Evolutionary conservation across 2,113 vertebrate species (phyloP).

Genomic region (Erpornis zantholeuca): DNA sequence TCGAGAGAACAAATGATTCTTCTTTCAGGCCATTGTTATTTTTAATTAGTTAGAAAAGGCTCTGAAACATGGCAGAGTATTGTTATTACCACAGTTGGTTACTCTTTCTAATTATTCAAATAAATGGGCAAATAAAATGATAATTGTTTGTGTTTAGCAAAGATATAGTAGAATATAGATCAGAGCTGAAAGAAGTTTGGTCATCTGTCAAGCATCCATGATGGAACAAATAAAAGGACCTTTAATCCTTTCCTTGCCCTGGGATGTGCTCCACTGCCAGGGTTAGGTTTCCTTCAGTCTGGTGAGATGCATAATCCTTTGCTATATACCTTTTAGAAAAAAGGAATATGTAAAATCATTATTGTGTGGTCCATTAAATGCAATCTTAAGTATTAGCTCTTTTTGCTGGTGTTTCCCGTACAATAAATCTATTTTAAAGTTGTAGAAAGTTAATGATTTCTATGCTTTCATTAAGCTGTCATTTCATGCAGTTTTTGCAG

Average conservation of each 20-base stretch:
- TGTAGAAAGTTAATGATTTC: background rate
- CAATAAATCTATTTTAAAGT: conserved; percentile 26
- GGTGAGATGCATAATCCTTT: background rate
- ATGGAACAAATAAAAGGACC: background rate
- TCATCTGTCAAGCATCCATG: background rate
- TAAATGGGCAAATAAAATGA: background rate
- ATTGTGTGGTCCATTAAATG: background rate
- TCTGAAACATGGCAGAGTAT: background rate
- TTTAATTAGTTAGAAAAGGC: background rate
- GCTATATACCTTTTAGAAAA: background rate
- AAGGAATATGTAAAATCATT: background rate
- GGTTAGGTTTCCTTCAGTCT: background rate
- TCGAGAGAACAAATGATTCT: background rate
- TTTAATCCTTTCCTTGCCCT: background rate
- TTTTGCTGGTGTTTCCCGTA: background rate
- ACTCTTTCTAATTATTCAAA: background rate
- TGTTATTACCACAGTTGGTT: background rate
- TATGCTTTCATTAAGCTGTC: conserved; percentile 28
- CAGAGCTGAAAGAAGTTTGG: background rate
- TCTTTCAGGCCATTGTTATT: background rate
- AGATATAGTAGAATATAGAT: background rate
- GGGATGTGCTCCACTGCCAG: background rate
- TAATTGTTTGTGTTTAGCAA: background rate
- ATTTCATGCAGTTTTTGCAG: background rate
- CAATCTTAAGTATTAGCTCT: background rate